These are phyloP conservation scores for Oncorhynchus nerka DNA, from an alignment of 2,113 vertebrate genomes.

Conservation along the genomic window DNA sequence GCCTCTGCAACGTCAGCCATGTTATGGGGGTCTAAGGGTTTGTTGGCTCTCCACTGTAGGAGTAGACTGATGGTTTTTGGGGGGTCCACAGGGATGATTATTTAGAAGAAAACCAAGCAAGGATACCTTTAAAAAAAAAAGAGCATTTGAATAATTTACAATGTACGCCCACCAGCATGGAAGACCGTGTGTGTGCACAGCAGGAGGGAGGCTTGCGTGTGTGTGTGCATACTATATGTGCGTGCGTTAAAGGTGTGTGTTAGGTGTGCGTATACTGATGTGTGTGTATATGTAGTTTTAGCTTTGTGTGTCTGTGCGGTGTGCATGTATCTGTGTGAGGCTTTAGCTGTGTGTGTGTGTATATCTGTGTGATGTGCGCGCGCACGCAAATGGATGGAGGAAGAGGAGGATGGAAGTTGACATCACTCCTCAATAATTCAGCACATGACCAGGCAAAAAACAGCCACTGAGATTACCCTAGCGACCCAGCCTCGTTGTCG, in stretches of 20 bases:
- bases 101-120: background rate
- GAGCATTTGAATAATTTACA: slow-evolving; percentile 5
- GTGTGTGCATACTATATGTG: background rate
- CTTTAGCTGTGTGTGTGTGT: background rate
- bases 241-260: background rate
- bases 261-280: background rate
- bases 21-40: background rate
- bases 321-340: background rate
- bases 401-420: background rate
- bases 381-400: background rate
- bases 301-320: background rate
- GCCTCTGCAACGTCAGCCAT: background rate
- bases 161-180: background rate
- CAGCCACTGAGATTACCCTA: slow-evolving; percentile 6
- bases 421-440: slow-evolving; percentile 4
- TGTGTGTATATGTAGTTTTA: background rate
- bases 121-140: slow-evolving; percentile 9
- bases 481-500: background rate
- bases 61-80: background rate
- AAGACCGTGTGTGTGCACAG: slow-evolving; percentile 5
- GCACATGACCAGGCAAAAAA: slow-evolving; percentile 1
- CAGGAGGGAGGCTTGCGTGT: background rate
- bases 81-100: background rate
- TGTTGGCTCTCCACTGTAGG: background rate
- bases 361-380: background rate